Conservation (phyloP, 2,797 vertebrate species). For the Picus viridis region DNA sequence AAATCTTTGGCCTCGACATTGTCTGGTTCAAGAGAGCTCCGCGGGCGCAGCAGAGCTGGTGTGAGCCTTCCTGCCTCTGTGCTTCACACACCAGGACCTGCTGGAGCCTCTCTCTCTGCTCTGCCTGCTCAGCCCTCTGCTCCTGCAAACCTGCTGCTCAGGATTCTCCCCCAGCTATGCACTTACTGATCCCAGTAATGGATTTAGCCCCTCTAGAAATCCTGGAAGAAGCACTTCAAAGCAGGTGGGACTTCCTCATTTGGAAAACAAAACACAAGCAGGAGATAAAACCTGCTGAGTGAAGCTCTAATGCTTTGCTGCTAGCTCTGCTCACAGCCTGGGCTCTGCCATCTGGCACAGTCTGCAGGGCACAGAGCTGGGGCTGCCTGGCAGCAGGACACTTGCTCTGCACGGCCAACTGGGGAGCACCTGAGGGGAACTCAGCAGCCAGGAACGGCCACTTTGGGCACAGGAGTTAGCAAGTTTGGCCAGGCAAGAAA, state of each 20-base stretch:
- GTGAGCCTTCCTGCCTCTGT: neutral
- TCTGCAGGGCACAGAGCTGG: neutral
- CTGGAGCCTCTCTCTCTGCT: conserved; percentile 33
- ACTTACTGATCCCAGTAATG: conserved; percentile 57
- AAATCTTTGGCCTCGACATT: neutral
- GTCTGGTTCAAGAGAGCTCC: neutral
- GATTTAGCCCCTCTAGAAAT: conserved; percentile 53
- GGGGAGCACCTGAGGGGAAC: conserved; percentile 9
- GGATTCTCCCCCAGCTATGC: conserved; percentile 56
- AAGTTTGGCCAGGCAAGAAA: neutral
- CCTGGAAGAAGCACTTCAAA: conserved; percentile 59
- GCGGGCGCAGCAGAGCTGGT: neutral
- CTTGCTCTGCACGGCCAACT: fast-evolving
- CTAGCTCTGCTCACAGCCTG: conserved; percentile 44
- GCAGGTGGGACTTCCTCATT: conserved; percentile 59
- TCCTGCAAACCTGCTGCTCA: conserved; percentile 52
- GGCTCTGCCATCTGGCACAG: conserved; percentile 49
- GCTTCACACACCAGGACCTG: conserved; percentile 50
- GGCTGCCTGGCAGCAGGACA: neutral
- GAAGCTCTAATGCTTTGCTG: conserved; percentile 36
- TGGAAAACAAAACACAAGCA: conserved; percentile 45
- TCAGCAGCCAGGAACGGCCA: neutral
- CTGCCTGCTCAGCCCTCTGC: conserved; percentile 44
- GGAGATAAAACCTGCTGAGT: conserved; percentile 54
- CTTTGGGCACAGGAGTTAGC: neutral